Percentiles rank a stretch among this genome's conserved stretches.
Conservation (phyloP, 2,888 invertebrate species). For the Caenorhabditis doughertyi region DNA sequence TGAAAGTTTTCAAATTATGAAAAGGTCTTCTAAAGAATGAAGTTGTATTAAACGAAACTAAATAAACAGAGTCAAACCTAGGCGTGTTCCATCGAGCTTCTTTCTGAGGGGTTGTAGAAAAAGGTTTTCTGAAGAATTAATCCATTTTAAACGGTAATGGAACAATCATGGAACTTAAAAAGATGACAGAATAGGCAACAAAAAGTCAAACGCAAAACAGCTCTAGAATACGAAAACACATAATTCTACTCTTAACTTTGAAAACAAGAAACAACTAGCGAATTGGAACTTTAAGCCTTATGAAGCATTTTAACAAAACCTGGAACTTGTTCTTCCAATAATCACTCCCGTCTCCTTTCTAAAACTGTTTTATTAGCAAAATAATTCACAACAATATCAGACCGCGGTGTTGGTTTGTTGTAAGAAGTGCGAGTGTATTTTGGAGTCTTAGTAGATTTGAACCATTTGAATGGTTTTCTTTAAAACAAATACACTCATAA, state of each 20-base stretch:
- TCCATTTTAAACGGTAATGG: too few species aligned
- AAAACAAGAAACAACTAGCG: too few species aligned
- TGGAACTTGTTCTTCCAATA: background rate
- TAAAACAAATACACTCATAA: background rate
- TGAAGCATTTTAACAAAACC: background rate
- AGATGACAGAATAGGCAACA: too few species aligned
- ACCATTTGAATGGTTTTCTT: slow-evolving; percentile 16
- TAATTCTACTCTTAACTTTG: too few species aligned
- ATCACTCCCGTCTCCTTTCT: background rate
- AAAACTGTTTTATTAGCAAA: background rate
- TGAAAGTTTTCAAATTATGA: background rate
- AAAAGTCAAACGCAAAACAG: too few species aligned
- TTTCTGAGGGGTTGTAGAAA: background rate
- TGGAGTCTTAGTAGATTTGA: background rate
- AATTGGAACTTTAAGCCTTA: too few species aligned
- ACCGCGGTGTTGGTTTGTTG: background rate
- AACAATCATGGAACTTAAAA: too few species aligned
- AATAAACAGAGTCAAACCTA: too few species aligned
- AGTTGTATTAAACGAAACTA: too few species aligned
- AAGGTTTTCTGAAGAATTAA: background rate
- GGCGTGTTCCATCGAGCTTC: too few species aligned
- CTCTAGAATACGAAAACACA: too few species aligned
- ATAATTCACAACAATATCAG: background rate
- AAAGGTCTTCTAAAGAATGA: too few species aligned
- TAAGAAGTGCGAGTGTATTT: background rate